Base-by-base conservation (phyloP, 2,797 vertebrate species). In the Mus caroli region DNA sequence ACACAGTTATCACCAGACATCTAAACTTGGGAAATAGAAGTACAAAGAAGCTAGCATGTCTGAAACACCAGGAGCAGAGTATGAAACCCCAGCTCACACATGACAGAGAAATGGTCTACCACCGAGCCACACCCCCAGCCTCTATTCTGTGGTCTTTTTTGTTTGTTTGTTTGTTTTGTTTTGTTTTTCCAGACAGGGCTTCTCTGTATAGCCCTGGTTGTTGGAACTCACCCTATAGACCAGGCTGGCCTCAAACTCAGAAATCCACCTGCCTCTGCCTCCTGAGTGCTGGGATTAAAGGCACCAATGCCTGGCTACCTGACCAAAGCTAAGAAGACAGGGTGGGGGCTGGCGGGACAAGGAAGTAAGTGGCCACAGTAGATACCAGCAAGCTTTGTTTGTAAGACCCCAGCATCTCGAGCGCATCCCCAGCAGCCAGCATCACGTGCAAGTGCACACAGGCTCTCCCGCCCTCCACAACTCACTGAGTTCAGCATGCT, bases 401-500 rank as follows among this genome's bases (percentile, higher is more conserved):
- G 8, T 26, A 2, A 22, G 58, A 12, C 6, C 19, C 24, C 46
- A 17, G n/a, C 46, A 46, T 46, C 4, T 4, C 46, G 7, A 46
- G 8, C 8, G 46, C 46, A 46, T 46, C 46, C 46, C 46, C 46
- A 9, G 46, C 46, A 46, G 46, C 46, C 46, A 46, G 46, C 46
- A 46, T 46, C 46, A 46, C 26, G 54, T 4, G 1, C 43, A 43
- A 43, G 43, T 43, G 43, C 17, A 11, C 19, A 4, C 37, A 75
- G 43, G 9, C 1, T 62, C 62, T 6, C 0, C 46, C 28, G 0
- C 22, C 34, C 64, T 11, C 12, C 6, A 34, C 1, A 50, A 98
- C 99, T 99, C 98, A 99, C 99, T 93, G 99, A 99, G 98, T 99
- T 99, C 93, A 99, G 99, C 99, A 99, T 99, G 98, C 99, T 99